Evolutionary conservation across 1,140 invertebrate genomes (phyloP).

Genomic region (Bemisia tabaci): DNA sequence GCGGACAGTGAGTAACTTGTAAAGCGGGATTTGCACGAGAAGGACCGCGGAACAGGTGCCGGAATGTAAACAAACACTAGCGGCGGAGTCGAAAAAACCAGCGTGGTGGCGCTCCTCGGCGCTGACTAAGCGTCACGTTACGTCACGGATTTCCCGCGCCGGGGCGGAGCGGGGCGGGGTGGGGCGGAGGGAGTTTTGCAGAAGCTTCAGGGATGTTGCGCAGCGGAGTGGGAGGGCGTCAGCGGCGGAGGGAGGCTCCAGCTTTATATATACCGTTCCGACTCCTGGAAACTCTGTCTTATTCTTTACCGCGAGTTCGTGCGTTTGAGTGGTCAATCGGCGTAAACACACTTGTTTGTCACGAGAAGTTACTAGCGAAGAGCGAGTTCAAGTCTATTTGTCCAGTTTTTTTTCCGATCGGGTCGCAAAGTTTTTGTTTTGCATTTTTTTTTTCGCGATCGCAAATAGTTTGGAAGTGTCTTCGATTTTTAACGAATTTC

Average conservation of each 20-base stretch:
- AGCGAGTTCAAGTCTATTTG: background rate
- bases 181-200: background rate
- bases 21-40: background rate
- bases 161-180: background rate
- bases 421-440: background rate
- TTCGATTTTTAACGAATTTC: background rate
- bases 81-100: background rate
- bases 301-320: background rate
- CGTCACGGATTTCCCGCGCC: background rate
- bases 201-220: background rate
- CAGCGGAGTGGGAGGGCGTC: background rate
- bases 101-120: background rate
- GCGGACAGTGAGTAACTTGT: background rate
- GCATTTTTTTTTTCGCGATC: background rate
- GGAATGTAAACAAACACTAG: background rate
- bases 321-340: background rate
- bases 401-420: background rate
- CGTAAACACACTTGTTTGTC: background rate
- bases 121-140: background rate
- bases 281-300: background rate
- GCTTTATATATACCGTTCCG: background rate
- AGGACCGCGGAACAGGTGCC: background rate
- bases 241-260: background rate
- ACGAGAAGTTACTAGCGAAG: background rate
- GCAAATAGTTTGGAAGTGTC: background rate